phyloP scores from a whole-genome alignment of 2,797 vertebrate genomes.

The Tapera naevia region DNA sequence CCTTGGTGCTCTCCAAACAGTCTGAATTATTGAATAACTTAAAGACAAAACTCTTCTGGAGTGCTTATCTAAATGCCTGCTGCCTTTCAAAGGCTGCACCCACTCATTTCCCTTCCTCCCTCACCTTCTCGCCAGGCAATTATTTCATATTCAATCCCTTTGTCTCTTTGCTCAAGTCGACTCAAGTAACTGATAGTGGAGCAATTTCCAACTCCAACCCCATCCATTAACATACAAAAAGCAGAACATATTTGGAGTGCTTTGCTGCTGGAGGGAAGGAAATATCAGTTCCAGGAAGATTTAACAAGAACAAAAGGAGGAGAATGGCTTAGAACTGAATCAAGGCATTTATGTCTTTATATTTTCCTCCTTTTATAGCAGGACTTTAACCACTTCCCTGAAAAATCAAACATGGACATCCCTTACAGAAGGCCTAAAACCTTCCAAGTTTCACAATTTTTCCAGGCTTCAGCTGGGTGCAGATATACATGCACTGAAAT shows the following conservation, averaged over 20 bases:
- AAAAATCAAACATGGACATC: not conserved
- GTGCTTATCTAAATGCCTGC: not conserved
- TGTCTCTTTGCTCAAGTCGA: not conserved
- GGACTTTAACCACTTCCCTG: not conserved
- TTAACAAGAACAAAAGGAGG: not conserved
- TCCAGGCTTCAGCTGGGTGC: not conserved
- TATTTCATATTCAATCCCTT: constrained; percentile 36
- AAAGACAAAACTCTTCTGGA: not conserved
- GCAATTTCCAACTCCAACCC: constrained; percentile 38
- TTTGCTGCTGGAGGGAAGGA: not conserved
- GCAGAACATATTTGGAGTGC: not conserved
- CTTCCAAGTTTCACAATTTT: not conserved
- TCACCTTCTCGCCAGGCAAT: not conserved
- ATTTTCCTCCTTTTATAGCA: not conserved
- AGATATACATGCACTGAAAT: not conserved
- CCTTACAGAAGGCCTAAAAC: not conserved
- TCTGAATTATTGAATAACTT: not conserved
- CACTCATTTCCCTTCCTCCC: not conserved
- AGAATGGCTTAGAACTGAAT: constrained; percentile 19
- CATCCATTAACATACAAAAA: constrained; percentile 24
- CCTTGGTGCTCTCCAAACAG: not conserved
- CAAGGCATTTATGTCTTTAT: not conserved
- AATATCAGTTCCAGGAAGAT: constrained; percentile 18
- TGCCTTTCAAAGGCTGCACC: not conserved
- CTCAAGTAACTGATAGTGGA: not conserved